Conservation (phyloP, 2,888 invertebrate genomes). For the Perizoma affinitatum region DNA sequence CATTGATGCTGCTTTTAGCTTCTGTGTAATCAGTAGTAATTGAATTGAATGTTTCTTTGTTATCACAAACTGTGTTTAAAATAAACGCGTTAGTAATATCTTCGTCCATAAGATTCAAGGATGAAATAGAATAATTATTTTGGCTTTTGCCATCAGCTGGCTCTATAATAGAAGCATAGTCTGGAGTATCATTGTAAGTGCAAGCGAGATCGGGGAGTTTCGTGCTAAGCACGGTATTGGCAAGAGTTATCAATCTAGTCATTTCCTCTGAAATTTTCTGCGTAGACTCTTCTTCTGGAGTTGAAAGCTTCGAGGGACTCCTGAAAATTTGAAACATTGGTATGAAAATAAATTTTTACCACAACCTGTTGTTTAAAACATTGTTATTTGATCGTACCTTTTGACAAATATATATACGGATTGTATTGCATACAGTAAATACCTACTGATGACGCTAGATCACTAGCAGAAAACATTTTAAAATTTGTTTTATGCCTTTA, state of each 20-base stretch:
- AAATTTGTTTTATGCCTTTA: no score
- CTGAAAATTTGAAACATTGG: constrained; percentile 50
- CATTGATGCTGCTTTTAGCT: constrained; percentile 50
- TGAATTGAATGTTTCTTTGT: constrained; percentile 48
- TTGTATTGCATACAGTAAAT: no score
- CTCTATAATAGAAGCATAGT: constrained; percentile 35
- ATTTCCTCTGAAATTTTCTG: constrained; percentile 75
- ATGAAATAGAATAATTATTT: constrained; percentile 45
- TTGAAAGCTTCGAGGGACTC: constrained; percentile 67
- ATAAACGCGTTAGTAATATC: constrained; percentile 51
- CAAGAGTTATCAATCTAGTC: constrained; percentile 76
- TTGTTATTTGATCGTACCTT: no score
- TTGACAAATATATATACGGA: no score
- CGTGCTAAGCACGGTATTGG: constrained; percentile 76
- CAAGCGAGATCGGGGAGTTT: constrained; percentile 75
- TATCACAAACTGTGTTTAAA: constrained; percentile 52
- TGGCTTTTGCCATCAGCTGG: constrained; percentile 42
- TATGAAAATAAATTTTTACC: background rate
- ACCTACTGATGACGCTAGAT: no score
- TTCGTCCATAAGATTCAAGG: constrained; percentile 55
- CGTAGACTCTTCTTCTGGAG: constrained; percentile 62
- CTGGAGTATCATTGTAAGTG: constrained; percentile 50
- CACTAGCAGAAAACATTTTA: no score
- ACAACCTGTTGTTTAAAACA: no score
- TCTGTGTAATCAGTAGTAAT: constrained; percentile 50